Evolutionary conservation across 2,888 invertebrate species (phyloP), one percentile per base, ranked within the genome.

Genomic region (Drosophila hamatofila): DNA sequence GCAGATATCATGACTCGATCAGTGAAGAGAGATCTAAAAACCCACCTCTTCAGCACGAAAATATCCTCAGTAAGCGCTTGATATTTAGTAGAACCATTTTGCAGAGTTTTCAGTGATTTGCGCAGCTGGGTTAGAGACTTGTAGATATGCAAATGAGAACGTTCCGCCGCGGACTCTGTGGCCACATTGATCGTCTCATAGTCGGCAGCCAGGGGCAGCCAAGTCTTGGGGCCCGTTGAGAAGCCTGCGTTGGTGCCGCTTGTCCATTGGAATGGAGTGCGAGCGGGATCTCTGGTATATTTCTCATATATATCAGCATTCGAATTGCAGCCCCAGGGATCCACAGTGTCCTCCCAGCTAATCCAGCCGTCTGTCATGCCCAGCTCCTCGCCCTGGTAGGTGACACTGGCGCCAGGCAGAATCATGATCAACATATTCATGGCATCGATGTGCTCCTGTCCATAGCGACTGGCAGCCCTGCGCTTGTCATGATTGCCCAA

Each of bases 341-440:
- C 95, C 2, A 93, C 84, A 0, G 93, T 92, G 63, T 96, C 94
- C 16, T 93, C 92, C 94, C 94, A 95, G 33, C 94, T 93, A 4
- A 96, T 92, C 62, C 90, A 82, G 9, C 93, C 94, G 68, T 92
- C 91, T 0, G 84, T 86, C 87, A 92, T 91, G 64, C 89, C 92
- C 70, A 91, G 78, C 79, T 92, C 92, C 73, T 92, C 92, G 42
- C 92, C 92, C 93, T 97, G 93, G 96, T 96, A 96, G 18, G 95
- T 93, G 14, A 95, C 93, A 6, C 94, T 93, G 2, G 95, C 94
- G 5, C 96, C 96, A 0, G 95, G 95, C 27, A 96, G 91, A 1
- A 95, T 90, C 84, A 95, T 92, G 33, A 94, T 91, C 37, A 96
- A 85, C 94, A 98, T 97, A 88, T 97, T 96, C 84, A 97, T 94